A percentile compares a stretch with the other conserved stretches of the same genome.
These are phyloP conservation scores for Phaetusa simplex DNA, from an alignment of 2,113 vertebrate species.

Conservation along the genomic window DNA sequence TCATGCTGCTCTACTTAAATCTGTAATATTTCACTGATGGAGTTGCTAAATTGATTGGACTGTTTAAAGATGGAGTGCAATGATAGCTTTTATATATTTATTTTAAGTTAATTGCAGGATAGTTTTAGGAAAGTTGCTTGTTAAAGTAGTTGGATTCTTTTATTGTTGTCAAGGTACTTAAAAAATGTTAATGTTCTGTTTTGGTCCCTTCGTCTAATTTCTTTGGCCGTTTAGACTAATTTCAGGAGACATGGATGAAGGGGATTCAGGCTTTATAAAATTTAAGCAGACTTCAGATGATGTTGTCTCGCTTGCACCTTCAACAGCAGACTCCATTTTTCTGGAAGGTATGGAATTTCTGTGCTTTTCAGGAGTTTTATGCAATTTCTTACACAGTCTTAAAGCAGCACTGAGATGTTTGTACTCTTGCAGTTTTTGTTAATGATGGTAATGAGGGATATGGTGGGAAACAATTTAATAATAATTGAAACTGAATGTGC, in stretches of 20 bases:
- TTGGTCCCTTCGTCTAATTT: background rate
- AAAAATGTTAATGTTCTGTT: background rate
- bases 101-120: background rate
- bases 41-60: background rate
- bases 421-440: background rate
- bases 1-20: background rate
- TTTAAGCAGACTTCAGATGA: conserved; percentile 84
- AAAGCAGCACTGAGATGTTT: background rate
- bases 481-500: background rate
- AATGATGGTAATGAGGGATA: background rate
- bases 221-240: conserved; percentile 76
- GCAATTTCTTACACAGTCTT: background rate
- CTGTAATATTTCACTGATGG: background rate
- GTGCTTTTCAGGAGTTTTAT: background rate
- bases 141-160: background rate
- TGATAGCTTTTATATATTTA: background rate
- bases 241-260: conserved; percentile 93
- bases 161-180: background rate
- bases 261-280: conserved; percentile 78
- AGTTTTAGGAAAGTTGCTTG: background rate
- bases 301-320: conserved; percentile 79
- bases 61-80: background rate
- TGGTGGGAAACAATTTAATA: background rate
- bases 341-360: conserved; percentile 84
- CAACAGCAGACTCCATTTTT: conserved; percentile 82